Percentiles rank a stretch among this genome's conserved stretches.
Evolutionary conservation across 2,888 invertebrate genomes (phyloP).

Genomic region (Caenorhabditis japonica): DNA sequence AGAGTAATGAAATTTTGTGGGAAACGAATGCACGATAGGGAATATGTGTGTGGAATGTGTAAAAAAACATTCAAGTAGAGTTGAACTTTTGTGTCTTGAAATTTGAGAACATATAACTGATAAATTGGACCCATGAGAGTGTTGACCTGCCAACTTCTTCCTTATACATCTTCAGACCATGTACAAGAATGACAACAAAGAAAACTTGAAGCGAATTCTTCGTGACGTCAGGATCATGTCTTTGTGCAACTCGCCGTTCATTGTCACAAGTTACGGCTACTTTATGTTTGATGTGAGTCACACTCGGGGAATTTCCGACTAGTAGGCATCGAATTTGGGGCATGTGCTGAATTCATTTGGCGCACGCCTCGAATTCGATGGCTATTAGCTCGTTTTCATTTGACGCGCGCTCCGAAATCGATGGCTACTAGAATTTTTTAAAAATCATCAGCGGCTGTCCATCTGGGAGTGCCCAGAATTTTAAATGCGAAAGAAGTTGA

Average conservation of each 20-base stretch:
- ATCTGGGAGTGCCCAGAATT: too few species aligned
- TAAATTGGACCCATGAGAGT: conserved; percentile 26
- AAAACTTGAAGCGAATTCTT: conserved; percentile 48
- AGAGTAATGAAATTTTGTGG: conserved; percentile 6
- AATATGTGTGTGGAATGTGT: neutral
- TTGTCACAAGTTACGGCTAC: conserved; percentile 48
- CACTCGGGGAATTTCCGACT: too few species aligned
- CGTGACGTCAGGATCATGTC: conserved; percentile 50
- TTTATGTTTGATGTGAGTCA: conserved; percentile 51
- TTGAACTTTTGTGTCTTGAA: conserved; percentile 21
- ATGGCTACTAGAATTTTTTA: too few species aligned
- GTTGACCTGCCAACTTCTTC: conserved; percentile 19
- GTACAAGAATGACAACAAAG: conserved; percentile 56
- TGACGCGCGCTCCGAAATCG: too few species aligned
- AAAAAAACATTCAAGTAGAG: conserved; percentile 4
- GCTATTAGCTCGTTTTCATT: too few species aligned
- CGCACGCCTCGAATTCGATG: too few species aligned
- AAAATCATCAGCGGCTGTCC: too few species aligned
- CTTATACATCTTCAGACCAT: conserved; percentile 49
- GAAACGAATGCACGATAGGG: neutral
- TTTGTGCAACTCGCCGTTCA: conserved; percentile 41
- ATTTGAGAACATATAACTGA: conserved; percentile 42
- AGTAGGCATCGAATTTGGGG: too few species aligned
- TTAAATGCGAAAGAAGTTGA: too few species aligned
- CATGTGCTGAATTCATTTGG: too few species aligned